Evolutionary conservation across 2,113 vertebrate species (phyloP), one percentile per base, ranked within the genome.

Genomic region (Cnemophilus loriae): DNA sequence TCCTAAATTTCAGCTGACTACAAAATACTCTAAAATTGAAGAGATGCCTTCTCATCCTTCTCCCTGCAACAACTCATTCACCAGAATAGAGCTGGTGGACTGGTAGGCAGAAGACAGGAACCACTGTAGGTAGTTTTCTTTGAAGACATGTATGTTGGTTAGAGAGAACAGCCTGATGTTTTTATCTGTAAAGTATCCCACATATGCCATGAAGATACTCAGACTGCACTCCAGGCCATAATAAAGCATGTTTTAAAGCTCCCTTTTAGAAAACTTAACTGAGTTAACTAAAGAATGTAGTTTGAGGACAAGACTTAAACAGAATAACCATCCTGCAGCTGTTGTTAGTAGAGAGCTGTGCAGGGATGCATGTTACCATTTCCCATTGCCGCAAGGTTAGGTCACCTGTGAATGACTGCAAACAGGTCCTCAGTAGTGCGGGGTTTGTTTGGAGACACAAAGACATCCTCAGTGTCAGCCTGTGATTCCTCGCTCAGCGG

Each of bases 361-460:
- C 23, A 67, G 30, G 55, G 52, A 67, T 61, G 46, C 13, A 11
- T 20, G 37, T 39, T 89, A 49, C 22, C 7, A 5, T 87, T 92
- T 70, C 44, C 44, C 18, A 1, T 61, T 86, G 70, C 44, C 2
- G 2, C 70, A 82, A 79, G 26, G 47, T 32, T 89, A 53, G 42
- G 97, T 98, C 94, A 99, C 99, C 99, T 99, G 98, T 99, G 99
- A 98, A 99, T 99, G 98, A 99, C 99, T 79, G 99, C 99, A 97
- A 99, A 99, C 82, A 99, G 98, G 95, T 99, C 99, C 96, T 99
- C 99, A 2, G 99, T 99, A 90, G 99, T 99, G 91, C 99, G 99
- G 86, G 98, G 98, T 98, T 99, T 99, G 96, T 99, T 99, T 87
- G 99, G 99, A 89, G 99, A 99, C 78, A 99, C 98, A 87, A 99